A percentile compares a stretch with the other conserved stretches of the same genome.
phyloP scores from a whole-genome alignment of 1,140 invertebrate species.

The Bradynema listronoti region DNA sequence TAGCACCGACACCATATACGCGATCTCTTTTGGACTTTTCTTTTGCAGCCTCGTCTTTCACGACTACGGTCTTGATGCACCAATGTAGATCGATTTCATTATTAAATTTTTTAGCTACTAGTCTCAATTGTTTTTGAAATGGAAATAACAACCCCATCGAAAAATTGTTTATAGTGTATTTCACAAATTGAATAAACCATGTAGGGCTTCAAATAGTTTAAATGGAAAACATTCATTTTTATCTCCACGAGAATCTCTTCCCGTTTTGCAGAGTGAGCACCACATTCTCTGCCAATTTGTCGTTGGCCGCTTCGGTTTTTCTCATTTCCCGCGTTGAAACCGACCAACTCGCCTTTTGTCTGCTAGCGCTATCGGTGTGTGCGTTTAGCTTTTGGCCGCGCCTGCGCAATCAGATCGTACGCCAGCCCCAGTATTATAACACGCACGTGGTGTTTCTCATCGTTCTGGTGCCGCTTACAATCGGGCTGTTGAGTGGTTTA shows the following conservation, averaged over 20 bases:
- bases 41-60: constrained; percentile 79
- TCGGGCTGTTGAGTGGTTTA: constrained; percentile 27
- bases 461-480: constrained; percentile 39
- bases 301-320: constrained; percentile 67
- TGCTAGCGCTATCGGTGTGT: constrained; percentile 77
- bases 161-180: constrained; percentile 61
- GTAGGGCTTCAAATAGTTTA: constrained; percentile 77
- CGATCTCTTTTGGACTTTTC: constrained; percentile 78
- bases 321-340: constrained; percentile 74
- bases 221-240: constrained; percentile 75
- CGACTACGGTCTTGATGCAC: constrained; percentile 77
- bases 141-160: too few relatives aligned
- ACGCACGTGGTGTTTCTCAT: constrained; percentile 16
- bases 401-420: constrained; percentile 63
- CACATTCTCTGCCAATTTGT: constrained; percentile 44
- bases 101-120: constrained; percentile 15
- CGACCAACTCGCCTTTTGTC: constrained; percentile 77
- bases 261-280: constrained; percentile 40
- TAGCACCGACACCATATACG: constrained; percentile 91
- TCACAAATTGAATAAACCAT: constrained; percentile 70
- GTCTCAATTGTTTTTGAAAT: not conserved
- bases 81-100: constrained; percentile 60
- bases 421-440: constrained; percentile 1
- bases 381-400: constrained; percentile 81
- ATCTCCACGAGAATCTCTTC: too few relatives aligned